Evolutionary conservation across 2,888 invertebrate genomes (phyloP).

Genomic region (Polyommatus icarus): DNA sequence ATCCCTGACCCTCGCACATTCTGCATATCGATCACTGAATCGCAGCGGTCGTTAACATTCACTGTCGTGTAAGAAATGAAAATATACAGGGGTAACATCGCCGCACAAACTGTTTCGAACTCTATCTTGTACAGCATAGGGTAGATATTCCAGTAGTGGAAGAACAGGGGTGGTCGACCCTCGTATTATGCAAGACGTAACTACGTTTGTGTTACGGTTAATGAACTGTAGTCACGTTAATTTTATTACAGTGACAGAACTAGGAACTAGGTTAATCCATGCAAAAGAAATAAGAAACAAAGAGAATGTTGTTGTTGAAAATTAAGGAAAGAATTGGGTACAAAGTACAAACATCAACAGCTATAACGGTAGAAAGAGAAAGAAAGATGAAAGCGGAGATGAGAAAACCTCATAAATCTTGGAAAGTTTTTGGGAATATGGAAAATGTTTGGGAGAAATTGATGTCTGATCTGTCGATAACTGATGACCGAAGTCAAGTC

Average conservation of each 20-base stretch:
- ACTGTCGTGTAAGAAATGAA: neutral
- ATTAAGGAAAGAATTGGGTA: no score
- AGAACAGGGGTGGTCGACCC: slow-evolving; percentile 1
- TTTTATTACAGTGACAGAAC: neutral
- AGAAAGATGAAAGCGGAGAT: neutral
- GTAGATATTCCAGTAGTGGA: neutral
- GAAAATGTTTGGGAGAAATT: neutral
- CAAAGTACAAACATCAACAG: no score
- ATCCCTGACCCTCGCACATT: neutral
- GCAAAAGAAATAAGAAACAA: neutral
- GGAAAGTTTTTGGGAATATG: neutral
- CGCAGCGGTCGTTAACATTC: slow-evolving; percentile 7
- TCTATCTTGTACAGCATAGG: neutral
- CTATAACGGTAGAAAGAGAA: neutral
- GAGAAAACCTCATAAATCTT: neutral
- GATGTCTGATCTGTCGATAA: neutral
- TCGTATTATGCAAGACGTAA: slow-evolving; percentile 12
- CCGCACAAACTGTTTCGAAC: neutral
- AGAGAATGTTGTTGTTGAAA: no score
- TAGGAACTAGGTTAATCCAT: neutral
- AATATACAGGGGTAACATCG: neutral
- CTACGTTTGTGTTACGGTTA: slow-evolving; percentile 17
- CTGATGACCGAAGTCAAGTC: neutral
- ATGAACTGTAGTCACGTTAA: slow-evolving; percentile 3
- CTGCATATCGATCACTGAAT: slow-evolving; percentile 11